Evolutionary conservation across 2,888 invertebrate genomes (phyloP), one percentile per base, ranked within the genome.

Genomic region (Dasysyrphus tricinctus): DNA sequence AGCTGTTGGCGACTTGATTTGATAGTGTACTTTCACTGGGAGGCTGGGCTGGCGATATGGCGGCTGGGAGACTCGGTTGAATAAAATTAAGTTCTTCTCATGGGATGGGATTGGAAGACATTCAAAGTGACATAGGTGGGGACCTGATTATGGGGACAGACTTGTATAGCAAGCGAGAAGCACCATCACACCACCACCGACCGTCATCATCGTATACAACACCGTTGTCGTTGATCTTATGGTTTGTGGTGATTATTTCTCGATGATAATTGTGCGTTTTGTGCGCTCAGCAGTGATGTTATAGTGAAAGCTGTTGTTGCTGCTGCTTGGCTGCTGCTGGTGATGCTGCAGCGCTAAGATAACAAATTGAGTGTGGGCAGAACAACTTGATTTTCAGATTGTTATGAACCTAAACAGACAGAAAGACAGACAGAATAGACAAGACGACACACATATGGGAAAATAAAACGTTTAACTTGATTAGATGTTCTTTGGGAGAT

Each of bases 351-450:
- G 77, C 16, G 69, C 70, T 75, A 56, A 75, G 77, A 86, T 74
- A 78, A 78, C 78, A 75, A 74, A 78, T 78, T 82, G 61, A 63
- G 78, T 81, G 86, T 86, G 81, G 74, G 86, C 65, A 78, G 78
- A 86, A 65, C 51, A 78, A 75, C 63, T 57, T 65, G 63, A 67
- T 67, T 69, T 37, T 61, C 14, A 44, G 29, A 44, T 54, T 59
- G 59, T 39, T 72, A 39, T n/a, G 44, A 72, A 34, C 69, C 32
- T 19, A 51, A 34, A 42, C 61, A 24, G 61, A 61, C 61, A 61
- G 39, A 61, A 39, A 42, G 61, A 57, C 16, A 16, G 37, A 57
- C n/a, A 14, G 7, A 16, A 61, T 37, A 16, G 37, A 57, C n/a
- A 14, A 14, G 16, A 61, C 9, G 56, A 63, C 24, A 57, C 39